Evolutionary conservation across 1,140 invertebrate genomes (phyloP).

Genomic region (Agrypnia vestita): DNA sequence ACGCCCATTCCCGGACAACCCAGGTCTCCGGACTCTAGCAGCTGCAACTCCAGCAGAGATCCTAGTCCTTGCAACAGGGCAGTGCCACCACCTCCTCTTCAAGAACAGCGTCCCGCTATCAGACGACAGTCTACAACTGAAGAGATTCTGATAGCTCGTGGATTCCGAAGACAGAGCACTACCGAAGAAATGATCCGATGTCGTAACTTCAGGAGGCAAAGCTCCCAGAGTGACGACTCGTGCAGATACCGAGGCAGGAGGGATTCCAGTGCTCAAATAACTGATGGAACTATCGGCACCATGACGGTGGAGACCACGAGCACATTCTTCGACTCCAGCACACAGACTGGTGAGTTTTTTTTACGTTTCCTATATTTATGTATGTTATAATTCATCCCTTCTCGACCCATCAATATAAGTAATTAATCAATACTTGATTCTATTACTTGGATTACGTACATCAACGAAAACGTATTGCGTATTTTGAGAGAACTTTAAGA

Average conservation of each 20-base stretch:
- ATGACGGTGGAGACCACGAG: slow-evolving; percentile 95
- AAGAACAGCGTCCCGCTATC: slow-evolving; percentile 80
- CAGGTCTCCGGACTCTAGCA: slow-evolving; percentile 83
- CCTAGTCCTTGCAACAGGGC: slow-evolving; percentile 81
- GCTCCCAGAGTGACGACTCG: slow-evolving; percentile 85
- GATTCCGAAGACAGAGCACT: slow-evolving; percentile 90
- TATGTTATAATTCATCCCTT: too few relatives aligned
- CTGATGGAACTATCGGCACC: slow-evolving; percentile 91
- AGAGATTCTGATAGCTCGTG: slow-evolving; percentile 91
- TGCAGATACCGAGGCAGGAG: slow-evolving; percentile 83
- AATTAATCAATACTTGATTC: too few relatives aligned
- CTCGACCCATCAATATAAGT: too few relatives aligned
- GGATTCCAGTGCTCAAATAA: slow-evolving; percentile 91
- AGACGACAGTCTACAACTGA: slow-evolving; percentile 91
- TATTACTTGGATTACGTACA: too few relatives aligned
- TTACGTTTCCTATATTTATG: not conserved
- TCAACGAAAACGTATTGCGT: too few relatives aligned
- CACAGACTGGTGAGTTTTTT: slow-evolving; percentile 87
- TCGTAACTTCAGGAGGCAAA: slow-evolving; percentile 87
- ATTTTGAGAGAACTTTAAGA: too few relatives aligned
- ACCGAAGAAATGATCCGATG: slow-evolving; percentile 94
- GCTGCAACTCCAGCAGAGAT: slow-evolving; percentile 81
- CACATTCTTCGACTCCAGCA: slow-evolving; percentile 93
- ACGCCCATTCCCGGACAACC: slow-evolving; percentile 67
- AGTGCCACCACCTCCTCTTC: slow-evolving; percentile 65